A percentile compares a stretch with the other conserved stretches of the same genome.
phyloP scores from a whole-genome alignment of 2,888 invertebrate species.

The Yponomeuta evonymella region DNA sequence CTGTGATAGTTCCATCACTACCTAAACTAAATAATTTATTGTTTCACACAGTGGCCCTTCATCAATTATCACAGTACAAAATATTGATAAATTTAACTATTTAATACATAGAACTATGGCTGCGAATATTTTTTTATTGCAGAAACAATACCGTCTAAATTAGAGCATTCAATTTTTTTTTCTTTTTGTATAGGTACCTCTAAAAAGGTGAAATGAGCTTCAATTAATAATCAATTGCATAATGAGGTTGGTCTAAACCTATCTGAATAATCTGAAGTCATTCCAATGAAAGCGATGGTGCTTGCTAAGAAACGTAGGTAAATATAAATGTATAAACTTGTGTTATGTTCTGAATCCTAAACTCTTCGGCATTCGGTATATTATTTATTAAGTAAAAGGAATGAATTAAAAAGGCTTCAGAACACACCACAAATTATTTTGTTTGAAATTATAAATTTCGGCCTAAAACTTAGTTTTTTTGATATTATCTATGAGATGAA shows the following conservation, averaged over 20 bases:
- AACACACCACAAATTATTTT: not conserved
- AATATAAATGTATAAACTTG: not conserved
- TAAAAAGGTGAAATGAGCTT: not conserved
- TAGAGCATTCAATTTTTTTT: not conserved
- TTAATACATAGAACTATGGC: not conserved
- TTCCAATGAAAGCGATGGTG: not conserved
- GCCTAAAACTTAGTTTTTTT: not conserved
- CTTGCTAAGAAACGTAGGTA: not conserved
- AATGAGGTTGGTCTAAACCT: not conserved
- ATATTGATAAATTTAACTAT: no score
- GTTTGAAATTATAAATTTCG: not conserved
- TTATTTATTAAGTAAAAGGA: not conserved
- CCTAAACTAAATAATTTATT: not conserved
- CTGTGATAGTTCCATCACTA: conserved; percentile 12
- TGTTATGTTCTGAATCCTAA: not conserved
- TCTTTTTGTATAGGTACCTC: not conserved
- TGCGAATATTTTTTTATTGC: not conserved
- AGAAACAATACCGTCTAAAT: not conserved
- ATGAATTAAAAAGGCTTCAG: not conserved
- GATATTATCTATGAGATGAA: not conserved
- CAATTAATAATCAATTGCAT: not conserved
- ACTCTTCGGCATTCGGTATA: not conserved
- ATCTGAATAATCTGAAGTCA: not conserved
- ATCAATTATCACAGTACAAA: conserved; percentile 1
- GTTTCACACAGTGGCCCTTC: not conserved